Evolutionary conservation across 2,113 vertebrate species (phyloP), one percentile per base, ranked within the genome.

Genomic region (Misgurnus mizolepis): DNA sequence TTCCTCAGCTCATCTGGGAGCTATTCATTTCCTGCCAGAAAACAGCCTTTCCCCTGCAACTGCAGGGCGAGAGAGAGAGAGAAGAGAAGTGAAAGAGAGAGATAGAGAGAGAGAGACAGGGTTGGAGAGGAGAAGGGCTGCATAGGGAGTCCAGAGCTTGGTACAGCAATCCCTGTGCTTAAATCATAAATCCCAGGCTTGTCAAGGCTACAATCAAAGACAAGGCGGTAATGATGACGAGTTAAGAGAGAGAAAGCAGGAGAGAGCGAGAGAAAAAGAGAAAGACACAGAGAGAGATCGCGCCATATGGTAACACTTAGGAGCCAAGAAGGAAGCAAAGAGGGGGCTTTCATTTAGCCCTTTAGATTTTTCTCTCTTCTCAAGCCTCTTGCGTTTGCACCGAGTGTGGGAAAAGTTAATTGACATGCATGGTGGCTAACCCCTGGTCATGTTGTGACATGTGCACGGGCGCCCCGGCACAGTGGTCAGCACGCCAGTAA

Each of bases 1-100:
- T 95, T 96, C 95, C 95, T 95, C 95, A 94, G 94, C 95, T 96
- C 96, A 97, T 95, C 95, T 95, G 95, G 96, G 96, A 97, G 96
- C 94, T 95, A 96, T 96, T 98, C 96, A 97, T 96, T 97, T 97
- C 95, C 96, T 98, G 96, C 95, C 96, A 96, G 95, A 95, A 94
- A 95, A 95, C 96, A 95, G 95, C 94, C 95, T 84, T 93, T 93
- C 94, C 93, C 93, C 94, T 92, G 90, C 91, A 93, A 93, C 92
- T 92, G 90, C 90, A 87, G 84, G 87, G 50, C 87, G 88, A 71
- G 82, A 83, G 79, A 82, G 81, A 68, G 83, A 50, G 81, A 22
- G 70, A 49, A 76, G 12, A 47, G 45, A 62, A 47, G 67, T 3
- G 80, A 81, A 70, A 72, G 61, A 71, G 87, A 77, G 71, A 76